phyloP scores from a whole-genome alignment of 2,113 vertebrate genomes.

The Sebastes schlegelii region DNA sequence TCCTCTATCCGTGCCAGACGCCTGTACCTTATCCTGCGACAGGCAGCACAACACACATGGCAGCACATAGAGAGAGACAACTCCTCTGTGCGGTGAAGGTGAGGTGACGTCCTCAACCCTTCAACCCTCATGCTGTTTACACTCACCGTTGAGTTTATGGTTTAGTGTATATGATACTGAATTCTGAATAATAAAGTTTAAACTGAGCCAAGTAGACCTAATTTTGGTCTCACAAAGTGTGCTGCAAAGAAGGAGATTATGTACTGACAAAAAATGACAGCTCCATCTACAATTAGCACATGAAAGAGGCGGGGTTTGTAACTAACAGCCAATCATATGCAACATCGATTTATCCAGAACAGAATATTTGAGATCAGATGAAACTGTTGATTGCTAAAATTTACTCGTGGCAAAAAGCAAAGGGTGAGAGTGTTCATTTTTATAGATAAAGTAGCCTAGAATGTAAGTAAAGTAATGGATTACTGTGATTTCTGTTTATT shows the following conservation, averaged over 20 bases:
- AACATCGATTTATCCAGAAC: neutral
- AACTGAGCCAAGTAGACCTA: neutral
- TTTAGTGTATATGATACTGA: neutral
- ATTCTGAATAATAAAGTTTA: neutral
- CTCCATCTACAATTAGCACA: neutral
- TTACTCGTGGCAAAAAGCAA: too few relatives aligned
- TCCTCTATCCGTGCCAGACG: conserved; percentile 16
- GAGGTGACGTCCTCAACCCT: neutral
- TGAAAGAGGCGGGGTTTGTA: neutral
- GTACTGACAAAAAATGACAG: neutral
- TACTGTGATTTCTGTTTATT: neutral
- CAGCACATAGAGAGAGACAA: neutral
- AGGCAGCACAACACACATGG: neutral
- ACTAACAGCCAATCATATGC: neutral
- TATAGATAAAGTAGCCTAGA: neutral
- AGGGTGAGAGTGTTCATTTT: too few relatives aligned
- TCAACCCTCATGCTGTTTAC: neutral
- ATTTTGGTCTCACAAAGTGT: neutral
- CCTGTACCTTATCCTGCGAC: conserved; percentile 14
- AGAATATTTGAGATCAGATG: neutral
- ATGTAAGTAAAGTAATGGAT: neutral
- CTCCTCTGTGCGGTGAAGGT: neutral
- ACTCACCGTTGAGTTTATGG: neutral
- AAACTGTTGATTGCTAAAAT: neutral
- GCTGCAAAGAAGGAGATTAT: neutral